These are phyloP conservation scores for Euura saliciscinereae DNA, from an alignment of 1,140 invertebrate species.

Conservation along the genomic window DNA sequence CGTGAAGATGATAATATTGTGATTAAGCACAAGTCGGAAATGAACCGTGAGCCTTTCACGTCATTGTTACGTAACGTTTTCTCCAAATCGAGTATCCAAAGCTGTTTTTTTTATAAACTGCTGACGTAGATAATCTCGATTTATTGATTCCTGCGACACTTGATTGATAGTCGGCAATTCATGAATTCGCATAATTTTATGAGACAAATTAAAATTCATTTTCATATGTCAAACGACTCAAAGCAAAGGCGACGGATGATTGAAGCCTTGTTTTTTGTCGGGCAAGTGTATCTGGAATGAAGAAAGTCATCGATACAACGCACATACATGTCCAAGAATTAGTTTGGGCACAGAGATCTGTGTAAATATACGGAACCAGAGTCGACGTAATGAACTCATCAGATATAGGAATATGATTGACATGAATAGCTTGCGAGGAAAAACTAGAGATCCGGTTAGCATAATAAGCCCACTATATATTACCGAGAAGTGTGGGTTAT, in stretches of 20 bases:
- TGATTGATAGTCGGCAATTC: neutral
- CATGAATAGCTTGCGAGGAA: conserved; percentile 4
- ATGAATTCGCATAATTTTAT: neutral
- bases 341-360: neutral
- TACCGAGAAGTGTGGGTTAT: neutral
- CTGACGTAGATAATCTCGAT: too few relatives aligned
- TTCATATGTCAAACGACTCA: neutral
- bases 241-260: neutral
- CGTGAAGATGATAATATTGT: conserved; percentile 28
- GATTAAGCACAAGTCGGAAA: neutral
- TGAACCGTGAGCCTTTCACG: neutral
- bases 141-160: neutral
- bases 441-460: conserved; percentile 4
- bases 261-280: neutral
- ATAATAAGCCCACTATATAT: neutral
- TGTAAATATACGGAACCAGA: neutral
- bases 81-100: too few relatives aligned
- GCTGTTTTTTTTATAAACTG: too few relatives aligned
- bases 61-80: neutral
- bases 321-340: neutral
- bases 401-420: neutral
- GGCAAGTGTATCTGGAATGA: neutral
- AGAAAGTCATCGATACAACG: neutral
- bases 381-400: neutral
- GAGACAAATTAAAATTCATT: neutral